Percentiles rank a stretch among this genome's conserved stretches.
phyloP scores from a whole-genome alignment of 2,113 vertebrate genomes.

The Seriola rivoliana region DNA sequence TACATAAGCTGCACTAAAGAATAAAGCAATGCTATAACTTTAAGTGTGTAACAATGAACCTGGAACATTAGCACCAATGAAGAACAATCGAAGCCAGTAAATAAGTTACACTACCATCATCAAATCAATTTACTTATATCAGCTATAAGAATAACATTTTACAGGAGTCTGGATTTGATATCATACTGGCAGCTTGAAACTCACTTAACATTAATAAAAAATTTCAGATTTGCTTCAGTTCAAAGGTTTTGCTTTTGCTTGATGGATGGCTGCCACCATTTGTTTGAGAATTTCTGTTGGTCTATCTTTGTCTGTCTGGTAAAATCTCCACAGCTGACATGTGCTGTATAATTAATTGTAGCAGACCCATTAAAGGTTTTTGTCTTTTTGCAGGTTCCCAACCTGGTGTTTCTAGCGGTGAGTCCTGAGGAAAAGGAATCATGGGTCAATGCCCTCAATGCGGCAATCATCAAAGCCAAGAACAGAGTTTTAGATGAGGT shows the following conservation, averaged over 20 bases:
- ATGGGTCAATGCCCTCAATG: constrained; percentile 92
- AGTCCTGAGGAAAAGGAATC: constrained; percentile 98
- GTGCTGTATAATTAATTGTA: not conserved
- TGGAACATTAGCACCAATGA: no score
- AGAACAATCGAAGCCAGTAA: no score
- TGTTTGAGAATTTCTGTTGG: no score
- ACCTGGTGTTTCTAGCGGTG: constrained; percentile 94
- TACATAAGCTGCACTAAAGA: no score
- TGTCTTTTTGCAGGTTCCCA: constrained; percentile 84
- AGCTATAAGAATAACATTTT: no score
- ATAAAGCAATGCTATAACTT: no score
- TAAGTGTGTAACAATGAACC: no score
- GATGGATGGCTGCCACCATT: not conserved
- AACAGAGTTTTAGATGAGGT: constrained; percentile 95
- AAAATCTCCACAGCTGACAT: not conserved
- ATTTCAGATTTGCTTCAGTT: not conserved
- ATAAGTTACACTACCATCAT: no score
- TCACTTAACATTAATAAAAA: not conserved
- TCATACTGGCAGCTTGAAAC: not conserved
- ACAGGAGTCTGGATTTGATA: not conserved
- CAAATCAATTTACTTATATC: no score
- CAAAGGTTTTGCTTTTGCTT: not conserved
- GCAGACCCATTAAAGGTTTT: not conserved
- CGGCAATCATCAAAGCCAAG: constrained; percentile 92
- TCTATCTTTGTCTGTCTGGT: not conserved